phyloP scores from a whole-genome alignment of 2,888 invertebrate species.

The Charanyca ferruginea region DNA sequence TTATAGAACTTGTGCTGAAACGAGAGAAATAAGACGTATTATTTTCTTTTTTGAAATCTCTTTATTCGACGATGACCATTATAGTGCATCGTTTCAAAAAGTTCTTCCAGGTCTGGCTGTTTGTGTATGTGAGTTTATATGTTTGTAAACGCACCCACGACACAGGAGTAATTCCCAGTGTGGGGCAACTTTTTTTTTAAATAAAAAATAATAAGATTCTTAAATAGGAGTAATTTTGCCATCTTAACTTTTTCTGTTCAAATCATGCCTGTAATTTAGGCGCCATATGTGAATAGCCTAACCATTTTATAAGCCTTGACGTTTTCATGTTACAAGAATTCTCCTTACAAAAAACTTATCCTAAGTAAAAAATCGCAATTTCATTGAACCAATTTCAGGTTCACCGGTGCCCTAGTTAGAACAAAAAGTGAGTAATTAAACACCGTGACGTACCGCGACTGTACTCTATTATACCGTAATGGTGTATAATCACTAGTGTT shows the following conservation, averaged over 20 bases:
- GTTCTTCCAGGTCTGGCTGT: too few species aligned
- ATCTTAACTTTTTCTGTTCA: too few species aligned
- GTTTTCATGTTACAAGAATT: background rate
- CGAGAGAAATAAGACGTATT: background rate
- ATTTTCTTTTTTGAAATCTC: background rate
- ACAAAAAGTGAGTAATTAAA: conserved; percentile 68
- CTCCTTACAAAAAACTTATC: background rate
- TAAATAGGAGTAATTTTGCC: too few species aligned
- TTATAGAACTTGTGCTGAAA: background rate
- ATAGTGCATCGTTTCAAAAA: too few species aligned
- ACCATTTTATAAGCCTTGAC: too few species aligned
- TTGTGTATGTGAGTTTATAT: too few species aligned
- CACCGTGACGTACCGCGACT: conserved; percentile 72
- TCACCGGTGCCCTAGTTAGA: conserved; percentile 35
- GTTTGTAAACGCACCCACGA: too few species aligned
- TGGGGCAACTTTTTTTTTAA: too few species aligned
- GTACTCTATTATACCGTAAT: conserved; percentile 61
- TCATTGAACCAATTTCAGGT: conserved; percentile 9
- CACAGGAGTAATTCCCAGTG: too few species aligned
- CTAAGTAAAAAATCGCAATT: conserved; percentile 5
- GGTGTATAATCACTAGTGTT: conserved; percentile 64
- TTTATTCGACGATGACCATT: background rate
- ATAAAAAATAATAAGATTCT: too few species aligned
- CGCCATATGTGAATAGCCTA: background rate
- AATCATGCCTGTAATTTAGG: too few species aligned